These are phyloP conservation scores for Sinohyriopsis cumingii DNA, from an alignment of 2,888 invertebrate genomes.

Conservation along the genomic window DNA sequence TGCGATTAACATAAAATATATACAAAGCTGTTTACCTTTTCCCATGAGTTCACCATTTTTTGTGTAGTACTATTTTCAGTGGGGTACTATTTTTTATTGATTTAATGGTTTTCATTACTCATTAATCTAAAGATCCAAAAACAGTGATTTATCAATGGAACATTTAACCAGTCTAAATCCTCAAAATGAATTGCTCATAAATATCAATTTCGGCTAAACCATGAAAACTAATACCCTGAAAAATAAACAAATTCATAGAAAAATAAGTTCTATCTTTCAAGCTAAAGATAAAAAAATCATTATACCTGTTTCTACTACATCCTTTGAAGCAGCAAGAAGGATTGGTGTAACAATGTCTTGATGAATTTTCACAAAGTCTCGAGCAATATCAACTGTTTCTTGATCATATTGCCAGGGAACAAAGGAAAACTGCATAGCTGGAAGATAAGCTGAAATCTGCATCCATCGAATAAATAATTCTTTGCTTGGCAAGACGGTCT, in stretches of 20 bases:
- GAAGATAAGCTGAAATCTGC: constrained; percentile 89
- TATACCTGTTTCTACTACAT: constrained; percentile 34
- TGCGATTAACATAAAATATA: no score
- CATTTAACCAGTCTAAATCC: no score
- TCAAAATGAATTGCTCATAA: no score
- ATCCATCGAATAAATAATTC: constrained; percentile 84
- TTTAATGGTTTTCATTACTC: no score
- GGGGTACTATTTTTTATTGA: no score
- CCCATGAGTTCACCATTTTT: no score
- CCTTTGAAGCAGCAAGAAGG: constrained; percentile 41
- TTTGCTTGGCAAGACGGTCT: constrained; percentile 47
- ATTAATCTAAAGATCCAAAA: no score
- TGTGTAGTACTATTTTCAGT: no score
- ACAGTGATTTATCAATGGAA: no score
- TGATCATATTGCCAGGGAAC: constrained; percentile 90
- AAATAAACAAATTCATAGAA: background rate
- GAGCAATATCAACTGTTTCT: constrained; percentile 68
- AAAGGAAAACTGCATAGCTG: constrained; percentile 92
- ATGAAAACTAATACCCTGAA: background rate
- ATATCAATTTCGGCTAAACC: no score
- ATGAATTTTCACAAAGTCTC: constrained; percentile 42
- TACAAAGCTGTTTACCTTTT: no score
- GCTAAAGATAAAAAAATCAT: background rate
- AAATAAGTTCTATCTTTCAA: background rate
- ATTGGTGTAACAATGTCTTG: constrained; percentile 44